phyloP scores from a whole-genome alignment of 2,888 invertebrate genomes.

The Chloroclysta siterata region DNA sequence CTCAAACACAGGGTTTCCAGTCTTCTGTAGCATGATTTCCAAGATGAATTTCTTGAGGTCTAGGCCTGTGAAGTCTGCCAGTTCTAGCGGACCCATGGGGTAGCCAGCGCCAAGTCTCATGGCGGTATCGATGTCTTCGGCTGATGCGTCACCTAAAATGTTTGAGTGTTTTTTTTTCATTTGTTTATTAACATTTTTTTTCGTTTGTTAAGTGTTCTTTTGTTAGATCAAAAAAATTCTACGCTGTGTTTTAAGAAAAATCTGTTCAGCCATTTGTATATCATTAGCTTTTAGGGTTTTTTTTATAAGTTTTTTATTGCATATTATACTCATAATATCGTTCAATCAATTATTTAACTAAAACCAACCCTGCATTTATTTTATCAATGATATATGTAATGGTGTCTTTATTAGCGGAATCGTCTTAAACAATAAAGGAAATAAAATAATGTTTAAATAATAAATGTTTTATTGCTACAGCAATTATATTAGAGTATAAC shows the following conservation, averaged over 20 bases:
- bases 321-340: no score
- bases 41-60: constrained; percentile 88
- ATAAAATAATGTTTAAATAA: neutral
- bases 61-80: constrained; percentile 92
- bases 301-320: no score
- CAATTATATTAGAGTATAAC: neutral
- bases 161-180: neutral
- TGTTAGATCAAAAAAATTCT: no score
- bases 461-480: neutral
- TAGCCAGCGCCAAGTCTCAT: constrained; percentile 96
- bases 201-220: no score
- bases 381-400: neutral
- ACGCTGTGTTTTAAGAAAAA: no score
- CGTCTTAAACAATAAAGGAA: neutral
- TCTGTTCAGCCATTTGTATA: no score
- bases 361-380: no score
- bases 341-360: no score
- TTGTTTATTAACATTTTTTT: neutral
- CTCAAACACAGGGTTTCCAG: constrained; percentile 64
- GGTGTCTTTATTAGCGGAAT: neutral
- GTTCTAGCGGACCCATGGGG: constrained; percentile 96
- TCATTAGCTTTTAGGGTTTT: no score
- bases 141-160: constrained; percentile 86
- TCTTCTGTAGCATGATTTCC: constrained; percentile 88
- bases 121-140: constrained; percentile 92